These are phyloP conservation scores for Amphipyra berbera DNA, from an alignment of 2,888 invertebrate genomes.

Conservation along the genomic window DNA sequence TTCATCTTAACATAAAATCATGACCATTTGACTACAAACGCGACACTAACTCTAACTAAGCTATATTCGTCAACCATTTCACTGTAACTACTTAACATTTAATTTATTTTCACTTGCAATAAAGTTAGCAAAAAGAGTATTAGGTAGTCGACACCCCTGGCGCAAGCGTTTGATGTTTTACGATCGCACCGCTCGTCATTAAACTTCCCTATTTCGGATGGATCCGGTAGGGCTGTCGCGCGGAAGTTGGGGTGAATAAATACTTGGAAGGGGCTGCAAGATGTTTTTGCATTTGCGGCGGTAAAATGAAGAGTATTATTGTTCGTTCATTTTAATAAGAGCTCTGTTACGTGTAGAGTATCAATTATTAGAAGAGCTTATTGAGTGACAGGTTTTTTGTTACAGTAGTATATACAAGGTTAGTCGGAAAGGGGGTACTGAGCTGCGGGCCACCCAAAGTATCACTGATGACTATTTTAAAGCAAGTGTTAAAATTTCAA, in stretches of 20 bases:
- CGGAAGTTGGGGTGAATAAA: constrained; percentile 18
- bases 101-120: constrained; percentile 61
- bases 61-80: constrained; percentile 56
- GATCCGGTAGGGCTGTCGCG: constrained; percentile 74
- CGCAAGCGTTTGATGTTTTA: constrained; percentile 82
- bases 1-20: constrained; percentile 47
- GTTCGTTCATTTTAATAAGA: not conserved
- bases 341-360: too few species aligned
- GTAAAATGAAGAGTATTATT: not conserved
- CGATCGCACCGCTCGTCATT: constrained; percentile 83
- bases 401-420: too few species aligned
- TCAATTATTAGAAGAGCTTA: too few species aligned
- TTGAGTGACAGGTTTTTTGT: too few species aligned
- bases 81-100: constrained; percentile 56
- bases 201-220: constrained; percentile 83
- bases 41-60: constrained; percentile 28
- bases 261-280: constrained; percentile 20
- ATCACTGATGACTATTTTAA: too few species aligned
- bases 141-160: constrained; percentile 75
- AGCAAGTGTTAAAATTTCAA: too few species aligned
- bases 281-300: not conserved
- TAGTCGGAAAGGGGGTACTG: too few species aligned
- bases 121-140: constrained; percentile 62
- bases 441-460: too few species aligned
- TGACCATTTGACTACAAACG: constrained; percentile 43